Evolutionary conservation across 2,888 invertebrate species (phyloP).

Genomic region (Andrena dorsata): DNA sequence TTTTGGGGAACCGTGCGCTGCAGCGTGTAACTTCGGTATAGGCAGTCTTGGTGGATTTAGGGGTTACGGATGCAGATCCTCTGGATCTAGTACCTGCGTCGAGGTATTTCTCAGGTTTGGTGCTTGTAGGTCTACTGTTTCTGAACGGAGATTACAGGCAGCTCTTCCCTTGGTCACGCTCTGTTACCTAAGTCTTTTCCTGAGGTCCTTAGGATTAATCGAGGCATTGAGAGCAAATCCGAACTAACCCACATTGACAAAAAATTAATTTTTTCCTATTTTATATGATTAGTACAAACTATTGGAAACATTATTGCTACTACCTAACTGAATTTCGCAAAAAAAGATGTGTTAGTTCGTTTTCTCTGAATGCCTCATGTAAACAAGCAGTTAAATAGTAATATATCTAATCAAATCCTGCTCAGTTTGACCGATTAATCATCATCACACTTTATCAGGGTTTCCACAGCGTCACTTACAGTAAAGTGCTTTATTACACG

Average conservation of each 20-base stretch:
- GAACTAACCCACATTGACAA: no score
- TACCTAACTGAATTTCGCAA: no score
- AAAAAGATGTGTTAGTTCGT: not conserved
- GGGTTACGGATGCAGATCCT: not conserved
- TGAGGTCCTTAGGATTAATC: no score
- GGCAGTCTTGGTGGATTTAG: not conserved
- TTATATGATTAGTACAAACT: no score
- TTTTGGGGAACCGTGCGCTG: not conserved
- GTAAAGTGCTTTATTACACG: conserved; percentile 6
- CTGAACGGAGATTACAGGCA: not conserved
- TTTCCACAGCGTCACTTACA: not conserved
- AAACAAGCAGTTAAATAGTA: not conserved
- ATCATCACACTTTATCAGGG: not conserved
- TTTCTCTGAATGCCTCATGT: not conserved
- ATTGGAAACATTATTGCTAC: no score
- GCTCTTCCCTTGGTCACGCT: not conserved
- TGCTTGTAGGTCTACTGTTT: not conserved
- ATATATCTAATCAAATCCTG: not conserved
- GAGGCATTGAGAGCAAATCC: no score
- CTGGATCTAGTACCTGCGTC: not conserved
- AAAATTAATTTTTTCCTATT: no score
- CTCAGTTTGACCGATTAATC: not conserved
- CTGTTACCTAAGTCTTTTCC: no score
- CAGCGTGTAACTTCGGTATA: not conserved
- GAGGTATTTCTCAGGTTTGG: not conserved